Evolutionary conservation across 2,113 vertebrate species (phyloP).

Genomic region (Trochalopteron elliotii): DNA sequence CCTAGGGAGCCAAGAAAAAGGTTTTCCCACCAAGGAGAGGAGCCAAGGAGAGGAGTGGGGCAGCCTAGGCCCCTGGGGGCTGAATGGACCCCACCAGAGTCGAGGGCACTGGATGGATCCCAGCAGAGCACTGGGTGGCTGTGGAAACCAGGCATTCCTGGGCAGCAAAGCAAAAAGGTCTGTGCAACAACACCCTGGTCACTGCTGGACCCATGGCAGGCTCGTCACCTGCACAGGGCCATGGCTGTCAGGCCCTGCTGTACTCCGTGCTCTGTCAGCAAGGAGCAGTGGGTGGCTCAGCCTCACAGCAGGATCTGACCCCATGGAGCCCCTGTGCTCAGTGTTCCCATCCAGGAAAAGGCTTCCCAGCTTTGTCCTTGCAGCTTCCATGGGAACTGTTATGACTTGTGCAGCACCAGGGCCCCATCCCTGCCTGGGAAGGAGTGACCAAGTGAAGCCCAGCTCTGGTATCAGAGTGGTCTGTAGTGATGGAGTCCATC

Average conservation of each 20-base stretch:
- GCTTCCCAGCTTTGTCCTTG: neutral
- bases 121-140: rapidly evolving
- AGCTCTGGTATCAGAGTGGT: neutral
- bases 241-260: rapidly evolving
- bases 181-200: no score
- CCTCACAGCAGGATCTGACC: neutral
- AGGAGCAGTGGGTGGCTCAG: neutral
- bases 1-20: neutral
- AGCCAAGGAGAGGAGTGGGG: neutral
- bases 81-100: neutral
- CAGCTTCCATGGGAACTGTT: neutral
- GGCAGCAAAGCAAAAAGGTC: rapidly evolving
- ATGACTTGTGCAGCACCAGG: rapidly evolving
- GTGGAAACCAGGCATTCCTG: rapidly evolving
- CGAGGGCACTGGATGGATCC: neutral
- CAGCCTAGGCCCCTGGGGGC: neutral
- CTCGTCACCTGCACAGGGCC: neutral
- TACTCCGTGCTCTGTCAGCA: rapidly evolving
- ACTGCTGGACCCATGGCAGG: rapidly evolving
- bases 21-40: neutral
- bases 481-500: rapidly evolving
- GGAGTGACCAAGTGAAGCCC: rapidly evolving
- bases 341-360: neutral
- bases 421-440: neutral
- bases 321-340: rapidly evolving